Percentiles rank a stretch among this genome's conserved stretches.
Evolutionary conservation across 2,113 vertebrate species (phyloP).

Genomic region (Dendropsophus ebraccatus): DNA sequence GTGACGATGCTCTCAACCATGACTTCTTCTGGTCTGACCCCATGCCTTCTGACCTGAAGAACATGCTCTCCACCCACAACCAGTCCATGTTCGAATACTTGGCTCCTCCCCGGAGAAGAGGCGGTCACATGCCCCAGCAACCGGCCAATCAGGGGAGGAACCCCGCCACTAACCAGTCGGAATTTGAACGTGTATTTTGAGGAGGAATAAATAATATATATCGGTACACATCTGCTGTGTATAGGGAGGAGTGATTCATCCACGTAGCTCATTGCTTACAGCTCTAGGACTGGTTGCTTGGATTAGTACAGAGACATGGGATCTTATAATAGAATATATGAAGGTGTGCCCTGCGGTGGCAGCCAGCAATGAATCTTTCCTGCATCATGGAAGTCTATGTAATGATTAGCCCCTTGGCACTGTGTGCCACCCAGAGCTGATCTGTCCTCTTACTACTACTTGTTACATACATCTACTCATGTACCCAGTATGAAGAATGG

Average conservation of each 20-base stretch:
- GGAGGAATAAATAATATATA: background rate
- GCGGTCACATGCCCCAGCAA: slow-evolving; percentile 93
- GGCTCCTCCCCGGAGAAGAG: slow-evolving; percentile 87
- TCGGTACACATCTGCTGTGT: background rate
- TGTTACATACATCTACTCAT: background rate
- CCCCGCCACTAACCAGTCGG: slow-evolving; percentile 91
- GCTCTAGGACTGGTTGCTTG: background rate
- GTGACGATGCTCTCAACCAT: slow-evolving; percentile 93
- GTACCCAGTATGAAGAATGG: background rate
- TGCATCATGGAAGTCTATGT: background rate
- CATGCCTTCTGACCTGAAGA: slow-evolving; percentile 98
- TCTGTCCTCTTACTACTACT: background rate
- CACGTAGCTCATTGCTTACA: background rate
- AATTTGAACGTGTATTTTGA: slow-evolving; percentile 95
- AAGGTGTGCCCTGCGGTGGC: background rate
- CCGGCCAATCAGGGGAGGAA: slow-evolving; percentile 92
- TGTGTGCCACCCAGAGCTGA: background rate
- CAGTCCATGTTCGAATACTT: slow-evolving; percentile 99
- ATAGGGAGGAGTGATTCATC: background rate
- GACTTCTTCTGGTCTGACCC: slow-evolving; percentile 99
- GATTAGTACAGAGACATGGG: background rate
- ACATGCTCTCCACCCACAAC: slow-evolving; percentile 98
- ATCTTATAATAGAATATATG: too few species aligned
- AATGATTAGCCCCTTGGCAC: background rate
- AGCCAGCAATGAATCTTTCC: background rate